Evolutionary conservation across 2,888 invertebrate species (phyloP).

Genomic region (Cantharis flavilabris): DNA sequence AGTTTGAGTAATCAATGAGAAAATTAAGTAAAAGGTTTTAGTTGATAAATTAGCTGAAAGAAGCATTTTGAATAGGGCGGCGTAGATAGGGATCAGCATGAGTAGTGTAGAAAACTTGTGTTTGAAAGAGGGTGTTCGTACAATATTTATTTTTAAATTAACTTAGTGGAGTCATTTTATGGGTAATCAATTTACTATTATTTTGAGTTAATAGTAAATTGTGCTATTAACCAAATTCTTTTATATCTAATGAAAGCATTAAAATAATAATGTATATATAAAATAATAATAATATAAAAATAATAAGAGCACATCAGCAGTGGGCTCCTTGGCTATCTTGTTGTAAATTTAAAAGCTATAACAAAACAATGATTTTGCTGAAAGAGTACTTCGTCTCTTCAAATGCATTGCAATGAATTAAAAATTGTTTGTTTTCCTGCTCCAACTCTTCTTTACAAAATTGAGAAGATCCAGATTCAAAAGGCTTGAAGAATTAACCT

Average conservation of each 20-base stretch:
- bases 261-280: too few relatives aligned
- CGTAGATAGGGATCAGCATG: constrained; percentile 20
- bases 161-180: constrained; percentile 35
- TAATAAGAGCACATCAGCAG: too few relatives aligned
- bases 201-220: not conserved
- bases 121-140: constrained; percentile 40
- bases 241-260: not conserved
- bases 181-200: not conserved
- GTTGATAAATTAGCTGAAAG: constrained; percentile 52
- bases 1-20: constrained; percentile 53
- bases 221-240: not conserved
- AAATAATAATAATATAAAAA: too few relatives aligned
- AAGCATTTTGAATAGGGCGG: constrained; percentile 45
- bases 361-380: too few relatives aligned
- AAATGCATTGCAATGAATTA: too few relatives aligned
- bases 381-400: too few relatives aligned
- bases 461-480: too few relatives aligned
- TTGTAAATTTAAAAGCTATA: too few relatives aligned
- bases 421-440: too few relatives aligned
- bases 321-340: too few relatives aligned
- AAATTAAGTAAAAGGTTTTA: constrained; percentile 49
- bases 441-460: too few relatives aligned
- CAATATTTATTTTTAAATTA: constrained; percentile 51
- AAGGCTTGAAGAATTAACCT: too few relatives aligned
- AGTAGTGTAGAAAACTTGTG: constrained; percentile 26